Percentiles rank a stretch among this genome's conserved stretches.
Evolutionary conservation across 2,113 vertebrate genomes (phyloP).

Genomic region (Elgaria multicarinata): DNA sequence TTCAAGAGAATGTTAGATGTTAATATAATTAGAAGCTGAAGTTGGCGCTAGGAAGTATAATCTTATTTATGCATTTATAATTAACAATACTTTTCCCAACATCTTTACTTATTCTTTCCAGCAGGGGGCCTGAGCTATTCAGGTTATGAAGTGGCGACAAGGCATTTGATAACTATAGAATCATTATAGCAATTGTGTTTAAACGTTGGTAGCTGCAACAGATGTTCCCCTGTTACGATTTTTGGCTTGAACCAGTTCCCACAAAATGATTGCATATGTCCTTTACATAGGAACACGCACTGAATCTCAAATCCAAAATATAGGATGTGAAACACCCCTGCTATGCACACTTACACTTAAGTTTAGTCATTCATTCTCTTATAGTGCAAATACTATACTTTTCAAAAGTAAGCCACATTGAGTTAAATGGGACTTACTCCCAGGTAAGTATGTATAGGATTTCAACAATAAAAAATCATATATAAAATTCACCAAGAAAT

Average conservation of each 20-base stretch:
- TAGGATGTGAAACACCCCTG: no score
- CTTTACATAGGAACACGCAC: background rate
- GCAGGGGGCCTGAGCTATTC: background rate
- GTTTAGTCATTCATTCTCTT: background rate
- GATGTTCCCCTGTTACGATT: background rate
- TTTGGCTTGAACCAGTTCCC: background rate
- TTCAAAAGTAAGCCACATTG: no score
- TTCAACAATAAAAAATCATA: background rate
- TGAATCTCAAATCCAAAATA: background rate
- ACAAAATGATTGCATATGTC: background rate
- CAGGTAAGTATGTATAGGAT: background rate
- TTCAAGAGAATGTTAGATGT: background rate
- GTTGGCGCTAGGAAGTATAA: background rate
- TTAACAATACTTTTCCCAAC: background rate
- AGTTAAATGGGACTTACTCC: no score
- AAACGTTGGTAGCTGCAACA: background rate
- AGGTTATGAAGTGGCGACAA: background rate
- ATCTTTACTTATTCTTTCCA: background rate
- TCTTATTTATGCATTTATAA: background rate
- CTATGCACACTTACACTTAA: no score
- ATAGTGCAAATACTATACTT: background rate
- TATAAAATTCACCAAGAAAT: constrained; percentile 2
- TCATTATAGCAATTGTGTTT: background rate
- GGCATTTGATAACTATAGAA: background rate
- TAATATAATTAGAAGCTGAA: background rate